Evolutionary conservation across 2,797 vertebrate species (phyloP), one percentile per base, ranked within the genome.

Genomic region (Anniella stebbinsi): DNA sequence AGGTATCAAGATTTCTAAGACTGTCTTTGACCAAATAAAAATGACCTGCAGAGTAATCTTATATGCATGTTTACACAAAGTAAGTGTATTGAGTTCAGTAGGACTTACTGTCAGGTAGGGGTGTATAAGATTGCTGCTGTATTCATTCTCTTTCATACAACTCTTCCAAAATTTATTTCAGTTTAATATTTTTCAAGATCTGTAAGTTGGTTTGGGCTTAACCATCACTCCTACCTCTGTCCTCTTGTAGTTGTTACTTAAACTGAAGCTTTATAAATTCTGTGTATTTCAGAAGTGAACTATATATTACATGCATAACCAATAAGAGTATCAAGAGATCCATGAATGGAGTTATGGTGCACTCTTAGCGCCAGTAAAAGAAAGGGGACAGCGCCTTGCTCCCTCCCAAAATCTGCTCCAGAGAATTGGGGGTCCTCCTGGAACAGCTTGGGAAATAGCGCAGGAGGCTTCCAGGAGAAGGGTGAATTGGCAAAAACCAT

Each of bases 1-100:
- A 99, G 99, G 99, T 99, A 98, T 78, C 78, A 69, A 69, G 90
- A 86, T 23, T n/a, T 3, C 12, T 33, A 66, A 83, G n/a, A 23
- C 7, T 67, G 0, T 76, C 41, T 41, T 81, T 41, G 28, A 33
- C 7, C 60, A 41, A n/a, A 38, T 18, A n/a, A 13, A 75, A 76
- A 18, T 28, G 23, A 23, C 3, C n/a, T 25, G 0, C 67, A 0
- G 78, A 80, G 1, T 5, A 30, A 45, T 10, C 54, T 54, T 54
- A 4, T 54, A 4, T 18, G 1, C 33, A 30, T 78, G n/a, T n/a
- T 23, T 45, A 45, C 38, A 7, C 72, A 38, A 73, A n/a, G 66
- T 48, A 84, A 84, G 8, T 13, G 23, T 66, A 3, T 63, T 63
- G 36, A 48, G 60, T 45, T 67, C 12, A 67, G 10, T 72, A 57